Percentiles rank a stretch among this genome's conserved stretches.
phyloP scores from a whole-genome alignment of 2,797 vertebrate genomes.

The Cheracebus regulus region DNA sequence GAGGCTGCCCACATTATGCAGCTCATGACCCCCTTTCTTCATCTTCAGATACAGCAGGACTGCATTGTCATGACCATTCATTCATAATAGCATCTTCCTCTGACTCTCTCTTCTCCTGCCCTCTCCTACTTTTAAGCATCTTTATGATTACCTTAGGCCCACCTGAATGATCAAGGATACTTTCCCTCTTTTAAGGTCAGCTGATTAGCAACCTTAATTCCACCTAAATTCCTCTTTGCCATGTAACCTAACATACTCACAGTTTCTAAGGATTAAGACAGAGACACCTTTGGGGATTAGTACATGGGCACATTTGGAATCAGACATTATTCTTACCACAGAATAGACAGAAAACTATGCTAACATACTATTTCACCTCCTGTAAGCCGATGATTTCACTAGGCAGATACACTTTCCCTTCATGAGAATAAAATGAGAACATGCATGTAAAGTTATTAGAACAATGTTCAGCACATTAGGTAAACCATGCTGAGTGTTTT shows the following conservation, averaged over 20 bases:
- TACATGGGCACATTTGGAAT: not conserved
- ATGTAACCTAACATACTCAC: not conserved
- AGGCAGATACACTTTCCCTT: not conserved
- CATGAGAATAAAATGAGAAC: not conserved
- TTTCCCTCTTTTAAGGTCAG: not conserved
- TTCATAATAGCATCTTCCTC: not conserved
- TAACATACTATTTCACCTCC: not conserved
- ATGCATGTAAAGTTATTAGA: not conserved
- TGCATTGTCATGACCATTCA: not conserved
- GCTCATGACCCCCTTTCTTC: not conserved
- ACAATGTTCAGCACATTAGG: not conserved
- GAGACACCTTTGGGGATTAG: not conserved
- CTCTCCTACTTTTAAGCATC: not conserved
- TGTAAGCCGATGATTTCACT: not conserved
- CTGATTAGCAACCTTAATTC: not conserved
- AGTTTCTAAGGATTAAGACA: not conserved
- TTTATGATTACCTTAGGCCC: not conserved
- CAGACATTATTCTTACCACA: not conserved
- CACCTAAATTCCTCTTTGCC: not conserved
- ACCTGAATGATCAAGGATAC: not conserved
- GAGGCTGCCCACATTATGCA: not conserved
- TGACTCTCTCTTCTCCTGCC: not conserved
- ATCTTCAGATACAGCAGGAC: not conserved
- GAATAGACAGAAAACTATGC: not conserved
- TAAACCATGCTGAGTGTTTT: not conserved